Evolutionary conservation across 2,797 vertebrate species (phyloP).

Genomic region (Fringilla coelebs): DNA sequence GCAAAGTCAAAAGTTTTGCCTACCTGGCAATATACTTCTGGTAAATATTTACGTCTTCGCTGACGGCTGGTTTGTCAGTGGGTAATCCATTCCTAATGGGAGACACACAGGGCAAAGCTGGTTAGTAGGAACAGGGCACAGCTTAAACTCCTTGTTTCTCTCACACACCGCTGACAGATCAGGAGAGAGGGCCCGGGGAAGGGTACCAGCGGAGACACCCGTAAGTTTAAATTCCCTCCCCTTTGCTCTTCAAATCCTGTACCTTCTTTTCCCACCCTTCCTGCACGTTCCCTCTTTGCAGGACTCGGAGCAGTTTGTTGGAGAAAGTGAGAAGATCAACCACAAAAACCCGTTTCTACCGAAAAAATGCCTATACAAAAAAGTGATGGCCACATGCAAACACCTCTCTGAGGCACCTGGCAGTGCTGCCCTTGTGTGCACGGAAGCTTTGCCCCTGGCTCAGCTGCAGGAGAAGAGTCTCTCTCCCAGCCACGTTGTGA

Average conservation of each 20-base stretch:
- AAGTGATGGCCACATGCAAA: not conserved
- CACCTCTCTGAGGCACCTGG: not conserved
- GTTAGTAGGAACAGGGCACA: conserved; percentile 59
- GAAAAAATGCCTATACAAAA: not conserved
- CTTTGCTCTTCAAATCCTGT: not conserved
- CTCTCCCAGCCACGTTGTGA: rapidly evolving
- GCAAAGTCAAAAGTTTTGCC: conserved; percentile 73
- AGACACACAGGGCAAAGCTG: conserved; percentile 75
- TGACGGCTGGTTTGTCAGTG: conserved; percentile 93
- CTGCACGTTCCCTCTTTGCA: not conserved
- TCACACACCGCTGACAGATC: not conserved
- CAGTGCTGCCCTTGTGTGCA: not conserved
- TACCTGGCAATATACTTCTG: conserved; percentile 99
- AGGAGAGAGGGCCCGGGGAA: not conserved
- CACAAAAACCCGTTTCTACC: not conserved
- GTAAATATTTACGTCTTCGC: conserved; percentile 98
- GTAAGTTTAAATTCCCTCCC: not conserved
- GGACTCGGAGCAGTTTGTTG: not conserved
- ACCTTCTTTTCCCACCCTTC: not conserved
- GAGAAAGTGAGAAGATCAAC: not conserved
- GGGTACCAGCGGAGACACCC: not conserved
- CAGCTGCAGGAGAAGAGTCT: not conserved
- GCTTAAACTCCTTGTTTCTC: not conserved
- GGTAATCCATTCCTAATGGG: conserved; percentile 95
- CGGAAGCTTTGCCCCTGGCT: rapidly evolving